A percentile compares a stretch with the other conserved stretches of the same genome.
Conservation (phyloP, 2,113 vertebrate genomes). For the Tetrao urogallus region DNA sequence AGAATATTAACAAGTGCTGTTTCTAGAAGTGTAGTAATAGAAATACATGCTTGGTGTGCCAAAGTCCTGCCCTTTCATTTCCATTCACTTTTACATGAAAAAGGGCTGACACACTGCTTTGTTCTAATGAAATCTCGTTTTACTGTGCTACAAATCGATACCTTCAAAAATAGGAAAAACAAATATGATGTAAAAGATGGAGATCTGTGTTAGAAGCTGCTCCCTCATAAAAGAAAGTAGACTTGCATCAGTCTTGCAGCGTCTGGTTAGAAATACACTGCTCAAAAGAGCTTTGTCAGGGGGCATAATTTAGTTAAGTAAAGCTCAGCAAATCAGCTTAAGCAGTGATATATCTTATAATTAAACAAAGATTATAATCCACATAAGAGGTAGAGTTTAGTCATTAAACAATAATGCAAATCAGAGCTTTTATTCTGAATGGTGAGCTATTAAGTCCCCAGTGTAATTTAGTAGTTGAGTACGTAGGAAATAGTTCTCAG, state of each 20-base stretch:
- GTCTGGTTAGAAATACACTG: background rate
- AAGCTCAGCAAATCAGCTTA: slow-evolving; percentile 29
- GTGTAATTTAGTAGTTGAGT: background rate
- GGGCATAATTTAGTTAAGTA: slow-evolving; percentile 18
- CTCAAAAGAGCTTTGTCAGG: slow-evolving; percentile 9
- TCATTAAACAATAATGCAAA: slow-evolving; percentile 44
- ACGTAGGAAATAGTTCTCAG: background rate
- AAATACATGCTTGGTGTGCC: background rate
- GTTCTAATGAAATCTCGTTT: background rate
- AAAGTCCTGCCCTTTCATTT: slow-evolving; percentile 31
- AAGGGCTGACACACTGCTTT: slow-evolving; percentile 2
- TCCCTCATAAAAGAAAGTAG: background rate
- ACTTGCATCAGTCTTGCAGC: background rate
- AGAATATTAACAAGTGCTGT: slow-evolving; percentile 26
- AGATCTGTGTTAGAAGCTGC: background rate
- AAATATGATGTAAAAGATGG: background rate
- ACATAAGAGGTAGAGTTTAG: slow-evolving; percentile 13
- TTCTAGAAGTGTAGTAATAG: slow-evolving; percentile 26
- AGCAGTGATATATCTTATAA: background rate
- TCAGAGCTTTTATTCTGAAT: slow-evolving; percentile 21
- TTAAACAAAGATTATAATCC: slow-evolving; percentile 23
- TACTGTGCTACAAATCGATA: background rate
- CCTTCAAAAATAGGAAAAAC: background rate
- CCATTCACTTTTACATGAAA: background rate
- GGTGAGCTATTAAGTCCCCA: slow-evolving; percentile 8